Conservation (phyloP, 2,888 invertebrate species). For the Sympetrum striolatum region DNA sequence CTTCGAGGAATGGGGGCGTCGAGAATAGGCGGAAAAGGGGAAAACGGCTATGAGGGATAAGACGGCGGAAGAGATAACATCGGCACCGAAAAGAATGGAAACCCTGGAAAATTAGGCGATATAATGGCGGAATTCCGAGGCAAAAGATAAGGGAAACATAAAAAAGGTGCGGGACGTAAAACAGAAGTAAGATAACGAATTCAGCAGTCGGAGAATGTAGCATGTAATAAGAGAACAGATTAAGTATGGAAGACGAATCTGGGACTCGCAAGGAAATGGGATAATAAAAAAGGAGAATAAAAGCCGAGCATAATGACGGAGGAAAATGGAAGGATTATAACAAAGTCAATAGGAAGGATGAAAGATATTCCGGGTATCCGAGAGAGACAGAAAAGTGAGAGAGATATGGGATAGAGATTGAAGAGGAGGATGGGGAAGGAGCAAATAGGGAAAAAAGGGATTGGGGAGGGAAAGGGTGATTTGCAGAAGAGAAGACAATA, state of each 20-base stretch:
- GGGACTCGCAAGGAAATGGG: not conserved
- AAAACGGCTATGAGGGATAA: not conserved
- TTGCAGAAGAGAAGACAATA: not conserved
- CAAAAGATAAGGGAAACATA: not conserved
- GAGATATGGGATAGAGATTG: not conserved
- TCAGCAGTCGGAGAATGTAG: not conserved
- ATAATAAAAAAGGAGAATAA: not conserved
- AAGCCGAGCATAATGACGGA: not conserved
- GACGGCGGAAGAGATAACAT: not conserved
- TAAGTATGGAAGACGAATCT: not conserved
- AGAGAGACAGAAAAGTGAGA: not conserved
- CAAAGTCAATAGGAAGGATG: not conserved
- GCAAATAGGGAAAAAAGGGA: not conserved
- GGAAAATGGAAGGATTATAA: not conserved
- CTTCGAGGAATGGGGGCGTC: not conserved
- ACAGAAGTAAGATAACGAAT: not conserved
- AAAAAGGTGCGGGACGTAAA: not conserved
- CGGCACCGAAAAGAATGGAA: not conserved
- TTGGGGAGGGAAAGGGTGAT: not conserved
- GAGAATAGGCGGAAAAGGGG: not conserved
- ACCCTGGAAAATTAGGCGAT: not conserved
- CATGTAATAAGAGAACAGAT: not conserved
- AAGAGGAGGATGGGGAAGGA: not conserved
- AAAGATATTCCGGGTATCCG: not conserved
- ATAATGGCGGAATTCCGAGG: not conserved